These are phyloP conservation scores for Keiferia lycopersicella DNA, from an alignment of 2,888 invertebrate genomes.

Conservation along the genomic window DNA sequence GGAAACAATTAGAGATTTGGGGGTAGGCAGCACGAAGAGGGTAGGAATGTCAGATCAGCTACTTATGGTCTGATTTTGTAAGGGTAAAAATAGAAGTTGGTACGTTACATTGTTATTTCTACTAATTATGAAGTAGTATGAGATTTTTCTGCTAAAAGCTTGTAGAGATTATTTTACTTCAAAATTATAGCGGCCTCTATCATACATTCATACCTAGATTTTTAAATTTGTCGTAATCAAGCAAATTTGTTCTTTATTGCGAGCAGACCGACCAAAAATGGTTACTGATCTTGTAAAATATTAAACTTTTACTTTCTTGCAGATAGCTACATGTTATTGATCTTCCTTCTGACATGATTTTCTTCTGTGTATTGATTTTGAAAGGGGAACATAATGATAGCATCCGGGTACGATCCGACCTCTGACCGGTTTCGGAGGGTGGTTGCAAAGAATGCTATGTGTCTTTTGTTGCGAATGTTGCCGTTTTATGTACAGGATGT, in stretches of 20 bases:
- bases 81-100: neutral
- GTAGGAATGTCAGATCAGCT: neutral
- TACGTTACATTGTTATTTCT: neutral
- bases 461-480: neutral
- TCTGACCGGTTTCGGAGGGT: slow-evolving; percentile 12
- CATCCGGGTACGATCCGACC: slow-evolving; percentile 8
- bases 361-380: neutral
- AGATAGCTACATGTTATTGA: too few relatives aligned
- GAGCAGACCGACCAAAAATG: too few relatives aligned
- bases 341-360: neutral
- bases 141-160: too few relatives aligned
- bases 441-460: slow-evolving; percentile 1
- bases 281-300: too few relatives aligned
- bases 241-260: too few relatives aligned
- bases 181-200: too few relatives aligned
- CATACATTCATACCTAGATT: too few relatives aligned
- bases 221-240: too few relatives aligned
- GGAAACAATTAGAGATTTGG: slow-evolving; percentile 65
- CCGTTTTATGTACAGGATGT: slow-evolving; percentile 6
- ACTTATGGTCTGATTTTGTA: neutral
- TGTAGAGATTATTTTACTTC: too few relatives aligned
- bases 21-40: neutral
- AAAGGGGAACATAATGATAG: slow-evolving; percentile 9
- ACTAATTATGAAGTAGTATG: too few relatives aligned
- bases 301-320: too few relatives aligned